Conservation (phyloP, 2,113 vertebrate genomes). For the Panthera uncia region DNA sequence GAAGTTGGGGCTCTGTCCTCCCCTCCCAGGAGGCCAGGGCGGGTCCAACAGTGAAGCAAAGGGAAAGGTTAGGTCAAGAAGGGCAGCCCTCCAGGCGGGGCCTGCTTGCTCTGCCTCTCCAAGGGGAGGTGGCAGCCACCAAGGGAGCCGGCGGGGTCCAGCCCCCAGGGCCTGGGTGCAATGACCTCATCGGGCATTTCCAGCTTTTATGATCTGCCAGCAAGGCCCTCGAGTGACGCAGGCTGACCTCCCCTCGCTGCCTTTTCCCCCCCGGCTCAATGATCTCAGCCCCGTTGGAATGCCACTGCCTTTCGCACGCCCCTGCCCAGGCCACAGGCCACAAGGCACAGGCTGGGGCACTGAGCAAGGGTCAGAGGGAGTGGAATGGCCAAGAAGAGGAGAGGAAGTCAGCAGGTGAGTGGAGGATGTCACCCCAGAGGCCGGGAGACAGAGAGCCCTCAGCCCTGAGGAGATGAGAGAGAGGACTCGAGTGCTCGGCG, state of each 20-base stretch:
- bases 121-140: neutral
- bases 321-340: slow-evolving; percentile 11
- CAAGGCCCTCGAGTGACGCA: slow-evolving; percentile 47
- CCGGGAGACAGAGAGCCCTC: neutral
- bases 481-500: accelerated
- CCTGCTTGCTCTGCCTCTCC: neutral
- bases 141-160: neutral
- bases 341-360: neutral
- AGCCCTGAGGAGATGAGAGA: neutral
- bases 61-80: neutral
- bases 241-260: neutral
- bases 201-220: slow-evolving; percentile 67
- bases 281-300: slow-evolving; percentile 62
- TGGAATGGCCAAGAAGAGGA: neutral
- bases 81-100: neutral
- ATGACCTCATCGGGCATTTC: slow-evolving; percentile 69
- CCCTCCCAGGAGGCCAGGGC: neutral
- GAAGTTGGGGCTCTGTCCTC: neutral
- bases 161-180: neutral
- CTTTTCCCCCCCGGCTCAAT: neutral
- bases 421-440: neutral
- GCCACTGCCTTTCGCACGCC: neutral
- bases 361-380: neutral
- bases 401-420: neutral
- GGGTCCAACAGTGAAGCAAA: neutral